Base-by-base conservation (phyloP, 2,888 invertebrate genomes). In the Macaria liturata region DNA sequence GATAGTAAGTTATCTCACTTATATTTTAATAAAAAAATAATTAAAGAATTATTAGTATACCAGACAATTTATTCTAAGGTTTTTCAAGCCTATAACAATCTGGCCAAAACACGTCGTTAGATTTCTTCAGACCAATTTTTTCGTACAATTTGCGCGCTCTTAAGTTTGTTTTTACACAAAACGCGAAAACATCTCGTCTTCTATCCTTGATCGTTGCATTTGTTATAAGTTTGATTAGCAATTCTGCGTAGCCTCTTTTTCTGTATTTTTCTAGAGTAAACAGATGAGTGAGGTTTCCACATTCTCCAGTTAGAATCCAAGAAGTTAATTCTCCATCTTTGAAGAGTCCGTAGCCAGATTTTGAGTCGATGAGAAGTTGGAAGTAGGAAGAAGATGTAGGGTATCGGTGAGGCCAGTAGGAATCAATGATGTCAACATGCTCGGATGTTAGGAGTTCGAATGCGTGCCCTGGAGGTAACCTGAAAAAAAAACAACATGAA, bases 241-340 rank as follows among this genome's bases (percentile, higher is more conserved):
- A 45, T 49, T 78, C 78, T 0, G 75, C 86, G 46, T 83, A 86
- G 0, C 86, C 86, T 56, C 79, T 80, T 20, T 73, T 73, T 59
- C 87, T 81, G 3, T 84, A 70, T 2, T 72, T 65, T 59, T 82
- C 76, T 31, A 83, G 9, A 0, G 84, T 85, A 44, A 75, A 86
- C 7, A 86, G 60, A 57, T 88, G 86, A 0, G 76, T 68, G 0
- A 86, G 64, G 2, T 76, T 72, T 1, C 88, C 87, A 46, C 66
- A 70, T 68, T 86, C 83, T 32, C 78, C 81, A 6, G 84, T 62
- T 7, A 79, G 71, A 0, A 77, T 70, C 85, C 86, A 88, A 1
- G 81, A 67, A 5, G 80, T 50, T 3, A 83, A 64, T 3, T 63
- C 65, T 3, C 72, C 50, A 9, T 76, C 64, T 2, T 69, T 54